phyloP scores from a whole-genome alignment of 2,797 vertebrate species.

The Prunella strophiata region DNA sequence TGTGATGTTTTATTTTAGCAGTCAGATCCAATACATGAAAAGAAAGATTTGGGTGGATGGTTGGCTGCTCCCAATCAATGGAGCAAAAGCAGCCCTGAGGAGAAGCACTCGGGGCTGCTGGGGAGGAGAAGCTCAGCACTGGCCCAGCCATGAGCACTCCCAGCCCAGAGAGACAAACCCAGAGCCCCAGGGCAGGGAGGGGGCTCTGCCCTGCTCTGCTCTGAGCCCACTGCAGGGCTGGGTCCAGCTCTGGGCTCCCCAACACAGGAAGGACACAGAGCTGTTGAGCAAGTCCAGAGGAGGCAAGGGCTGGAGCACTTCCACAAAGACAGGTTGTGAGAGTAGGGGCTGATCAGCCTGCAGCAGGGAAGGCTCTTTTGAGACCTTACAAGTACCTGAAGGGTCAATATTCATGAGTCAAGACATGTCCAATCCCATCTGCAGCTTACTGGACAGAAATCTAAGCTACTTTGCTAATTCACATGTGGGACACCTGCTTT shows the following conservation, averaged over 20 bases:
- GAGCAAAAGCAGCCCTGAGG: background rate
- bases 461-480: background rate
- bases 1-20: background rate
- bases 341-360: background rate
- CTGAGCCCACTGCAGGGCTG: background rate
- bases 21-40: background rate
- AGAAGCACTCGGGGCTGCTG: background rate
- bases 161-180: background rate
- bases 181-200: background rate
- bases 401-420: background rate
- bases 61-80: background rate
- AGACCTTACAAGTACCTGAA: background rate
- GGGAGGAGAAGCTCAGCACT: background rate
- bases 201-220: background rate
- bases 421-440: background rate
- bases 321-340: background rate
- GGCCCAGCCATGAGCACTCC: accelerated
- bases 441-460: background rate
- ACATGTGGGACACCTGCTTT: background rate
- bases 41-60: background rate
- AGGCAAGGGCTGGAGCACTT: background rate
- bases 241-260: background rate
- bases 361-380: background rate
- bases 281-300: background rate
- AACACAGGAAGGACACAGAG: accelerated